Conservation (phyloP, 1,140 invertebrate species). For the Venturia canescens region DNA sequence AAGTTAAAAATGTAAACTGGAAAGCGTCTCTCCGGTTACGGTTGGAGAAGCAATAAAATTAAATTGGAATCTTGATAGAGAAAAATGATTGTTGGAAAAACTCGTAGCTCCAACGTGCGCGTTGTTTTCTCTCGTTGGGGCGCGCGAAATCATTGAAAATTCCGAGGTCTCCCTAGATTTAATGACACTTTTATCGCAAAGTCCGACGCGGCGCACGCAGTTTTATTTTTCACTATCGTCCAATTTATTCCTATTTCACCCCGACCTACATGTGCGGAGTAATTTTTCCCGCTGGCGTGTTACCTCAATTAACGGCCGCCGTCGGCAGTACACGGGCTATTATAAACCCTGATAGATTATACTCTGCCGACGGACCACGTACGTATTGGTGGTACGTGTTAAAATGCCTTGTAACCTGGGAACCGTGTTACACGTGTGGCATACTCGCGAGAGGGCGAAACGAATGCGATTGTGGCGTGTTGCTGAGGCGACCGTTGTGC, state of each 20-base stretch:
- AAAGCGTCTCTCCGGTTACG: background rate
- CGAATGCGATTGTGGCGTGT: constrained; percentile 15
- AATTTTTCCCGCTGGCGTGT: constrained; percentile 63
- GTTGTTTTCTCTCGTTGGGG: background rate
- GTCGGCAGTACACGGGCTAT: constrained; percentile 29
- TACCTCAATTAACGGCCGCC: constrained; percentile 25
- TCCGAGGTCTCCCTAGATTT: constrained; percentile 32
- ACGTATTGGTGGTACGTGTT: background rate
- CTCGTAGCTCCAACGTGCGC: background rate
- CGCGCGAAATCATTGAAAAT: constrained; percentile 28
- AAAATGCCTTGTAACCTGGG: constrained; percentile 23
- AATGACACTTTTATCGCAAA: constrained; percentile 69
- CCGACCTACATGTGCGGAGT: constrained; percentile 71
- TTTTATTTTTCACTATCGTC: constrained; percentile 53
- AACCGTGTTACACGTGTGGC: background rate
- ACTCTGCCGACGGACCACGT: constrained; percentile 12
- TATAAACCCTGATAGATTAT: constrained; percentile 17
- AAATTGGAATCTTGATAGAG: background rate
- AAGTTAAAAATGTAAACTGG: background rate
- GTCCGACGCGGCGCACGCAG: constrained; percentile 58
- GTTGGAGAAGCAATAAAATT: background rate
- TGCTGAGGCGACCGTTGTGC: background rate
- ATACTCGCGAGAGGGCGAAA: background rate
- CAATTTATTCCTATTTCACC: constrained; percentile 68
- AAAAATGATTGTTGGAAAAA: background rate